Evolutionary conservation across 2,888 invertebrate species (phyloP).

Genomic region (Rhamnusium bicolor): DNA sequence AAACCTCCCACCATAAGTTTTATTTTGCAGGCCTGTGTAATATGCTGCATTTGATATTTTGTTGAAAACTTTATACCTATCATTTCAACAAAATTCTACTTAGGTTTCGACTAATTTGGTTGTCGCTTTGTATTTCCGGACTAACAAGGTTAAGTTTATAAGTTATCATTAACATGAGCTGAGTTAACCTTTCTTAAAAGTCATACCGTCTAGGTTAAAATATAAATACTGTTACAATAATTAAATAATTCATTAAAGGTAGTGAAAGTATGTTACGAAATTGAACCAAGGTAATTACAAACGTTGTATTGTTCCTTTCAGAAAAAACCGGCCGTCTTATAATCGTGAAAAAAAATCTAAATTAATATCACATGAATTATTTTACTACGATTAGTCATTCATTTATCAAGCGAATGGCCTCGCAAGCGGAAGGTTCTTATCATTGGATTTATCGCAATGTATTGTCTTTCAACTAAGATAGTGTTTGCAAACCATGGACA

Average conservation of each 20-base stretch:
- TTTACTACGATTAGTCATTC: not conserved
- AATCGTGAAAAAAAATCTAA: not conserved
- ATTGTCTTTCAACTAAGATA: no score
- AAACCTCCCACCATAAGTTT: no score
- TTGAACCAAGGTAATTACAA: not conserved
- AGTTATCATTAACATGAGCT: not conserved
- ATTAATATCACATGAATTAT: not conserved
- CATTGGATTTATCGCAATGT: no score
- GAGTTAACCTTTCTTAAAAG: not conserved
- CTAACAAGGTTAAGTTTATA: constrained; percentile 10
- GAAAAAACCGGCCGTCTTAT: not conserved
- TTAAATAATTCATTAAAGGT: not conserved
- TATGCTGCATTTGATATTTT: no score
- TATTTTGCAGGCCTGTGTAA: no score
- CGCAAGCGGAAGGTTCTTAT: not conserved
- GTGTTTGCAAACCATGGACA: no score
- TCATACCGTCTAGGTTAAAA: not conserved
- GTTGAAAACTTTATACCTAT: no score
- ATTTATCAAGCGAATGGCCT: not conserved
- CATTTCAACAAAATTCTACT: no score
- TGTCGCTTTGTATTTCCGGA: not conserved
- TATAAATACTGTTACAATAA: not conserved
- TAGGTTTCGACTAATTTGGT: not conserved
- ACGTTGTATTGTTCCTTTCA: not conserved
- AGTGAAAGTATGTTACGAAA: not conserved